Conservation (phyloP, 2,797 vertebrate genomes). For the Varecia variegata region DNA sequence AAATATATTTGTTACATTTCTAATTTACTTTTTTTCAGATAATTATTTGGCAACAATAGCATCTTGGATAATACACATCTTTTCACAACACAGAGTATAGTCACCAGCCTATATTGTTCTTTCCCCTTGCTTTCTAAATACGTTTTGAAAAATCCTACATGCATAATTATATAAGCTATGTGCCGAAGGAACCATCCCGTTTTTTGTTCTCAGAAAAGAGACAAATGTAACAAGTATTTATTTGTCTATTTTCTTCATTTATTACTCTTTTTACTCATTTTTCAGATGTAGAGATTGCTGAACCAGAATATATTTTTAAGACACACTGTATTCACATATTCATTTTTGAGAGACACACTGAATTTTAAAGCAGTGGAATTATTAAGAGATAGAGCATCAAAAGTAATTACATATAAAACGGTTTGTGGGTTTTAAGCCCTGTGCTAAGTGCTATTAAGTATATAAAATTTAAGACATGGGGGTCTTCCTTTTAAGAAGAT, state of each 20-base stretch:
- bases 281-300: neutral
- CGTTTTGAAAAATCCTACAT: neutral
- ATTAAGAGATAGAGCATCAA: neutral
- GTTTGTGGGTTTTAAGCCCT: neutral
- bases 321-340: neutral
- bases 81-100: neutral
- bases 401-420: neutral
- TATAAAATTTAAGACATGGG: neutral
- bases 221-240: neutral
- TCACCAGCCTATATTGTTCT: neutral
- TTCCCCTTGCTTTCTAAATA: conserved; percentile 16
- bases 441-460: neutral
- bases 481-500: conserved; percentile 6
- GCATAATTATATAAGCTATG: neutral
- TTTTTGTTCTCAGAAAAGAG: conserved; percentile 4
- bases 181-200: neutral
- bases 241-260: neutral
- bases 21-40: conserved; percentile 4
- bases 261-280: neutral
- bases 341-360: neutral
- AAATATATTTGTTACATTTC: neutral
- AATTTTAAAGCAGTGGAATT: conserved; percentile 25
- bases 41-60: neutral
- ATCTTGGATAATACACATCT: neutral
- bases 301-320: neutral